phyloP scores from a whole-genome alignment of 2,113 vertebrate genomes.

The Scolopax mira region DNA sequence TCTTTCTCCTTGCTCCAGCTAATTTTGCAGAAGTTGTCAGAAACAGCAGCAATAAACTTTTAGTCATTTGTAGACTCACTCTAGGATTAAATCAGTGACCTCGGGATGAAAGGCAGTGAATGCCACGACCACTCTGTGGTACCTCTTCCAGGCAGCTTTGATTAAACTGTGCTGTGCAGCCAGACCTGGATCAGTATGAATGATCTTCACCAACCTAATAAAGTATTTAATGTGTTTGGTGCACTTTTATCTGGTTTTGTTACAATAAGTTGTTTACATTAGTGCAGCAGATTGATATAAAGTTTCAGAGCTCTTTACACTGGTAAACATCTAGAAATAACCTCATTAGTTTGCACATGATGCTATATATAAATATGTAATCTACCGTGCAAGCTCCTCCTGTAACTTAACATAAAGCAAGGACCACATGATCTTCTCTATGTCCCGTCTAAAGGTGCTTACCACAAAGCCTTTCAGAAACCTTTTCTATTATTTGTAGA shows the following conservation, averaged over 20 bases:
- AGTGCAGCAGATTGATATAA: constrained; percentile 52
- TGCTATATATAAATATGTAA: background rate
- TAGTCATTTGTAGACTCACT: constrained; percentile 3
- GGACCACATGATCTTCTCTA: background rate
- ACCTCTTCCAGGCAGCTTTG: constrained; percentile 63
- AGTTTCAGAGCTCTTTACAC: constrained; percentile 10
- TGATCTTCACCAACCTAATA: constrained; percentile 77
- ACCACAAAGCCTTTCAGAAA: background rate
- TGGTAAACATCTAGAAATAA: constrained; percentile 29
- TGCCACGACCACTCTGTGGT: constrained; percentile 40
- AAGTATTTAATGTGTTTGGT: constrained; percentile 68
- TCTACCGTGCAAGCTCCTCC: background rate
- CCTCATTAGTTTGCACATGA: background rate
- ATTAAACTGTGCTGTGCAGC: constrained; percentile 72
- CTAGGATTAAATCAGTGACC: constrained; percentile 37
- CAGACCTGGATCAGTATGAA: constrained; percentile 77
- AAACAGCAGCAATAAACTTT: constrained; percentile 19
- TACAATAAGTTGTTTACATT: constrained; percentile 24
- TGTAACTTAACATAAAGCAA: background rate
- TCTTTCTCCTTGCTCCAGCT: background rate
- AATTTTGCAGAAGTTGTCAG: constrained; percentile 31
- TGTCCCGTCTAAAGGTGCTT: background rate
- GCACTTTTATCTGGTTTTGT: constrained; percentile 49
- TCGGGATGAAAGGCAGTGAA: constrained; percentile 20
- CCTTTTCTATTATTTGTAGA: background rate